These are phyloP conservation scores for Thymelicus lineola DNA, from an alignment of 2,888 invertebrate species.

Conservation along the genomic window DNA sequence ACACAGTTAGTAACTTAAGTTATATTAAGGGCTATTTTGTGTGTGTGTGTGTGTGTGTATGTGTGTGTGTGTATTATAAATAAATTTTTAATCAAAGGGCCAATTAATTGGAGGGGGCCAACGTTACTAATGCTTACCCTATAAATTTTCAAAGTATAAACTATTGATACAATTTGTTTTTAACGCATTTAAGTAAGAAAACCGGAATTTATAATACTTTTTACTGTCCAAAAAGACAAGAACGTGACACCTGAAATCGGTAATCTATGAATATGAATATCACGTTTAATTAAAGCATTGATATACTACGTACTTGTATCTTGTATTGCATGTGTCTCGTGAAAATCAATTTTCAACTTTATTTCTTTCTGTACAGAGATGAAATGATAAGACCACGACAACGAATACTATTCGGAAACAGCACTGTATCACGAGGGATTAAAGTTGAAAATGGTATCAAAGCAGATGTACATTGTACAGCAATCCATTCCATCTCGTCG, in stretches of 20 bases:
- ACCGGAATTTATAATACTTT: background rate
- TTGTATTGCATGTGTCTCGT: background rate
- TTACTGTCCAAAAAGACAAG: background rate
- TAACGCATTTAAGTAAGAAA: no score
- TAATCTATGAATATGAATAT: slow-evolving; percentile 7
- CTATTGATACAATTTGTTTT: no score
- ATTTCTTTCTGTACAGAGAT: background rate
- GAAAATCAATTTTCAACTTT: background rate
- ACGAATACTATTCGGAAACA: background rate
- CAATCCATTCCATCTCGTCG: slow-evolving; percentile 29
- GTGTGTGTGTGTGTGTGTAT: no score
- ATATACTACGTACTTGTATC: background rate
- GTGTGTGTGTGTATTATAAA: no score
- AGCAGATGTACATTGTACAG: slow-evolving; percentile 7
- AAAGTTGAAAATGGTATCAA: slow-evolving; percentile 15
- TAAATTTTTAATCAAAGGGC: no score
- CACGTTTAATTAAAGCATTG: background rate
- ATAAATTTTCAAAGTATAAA: no score
- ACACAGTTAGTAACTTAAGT: no score
- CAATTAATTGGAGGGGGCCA: no score
- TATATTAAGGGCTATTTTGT: no score
- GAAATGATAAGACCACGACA: background rate
- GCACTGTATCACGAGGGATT: background rate
- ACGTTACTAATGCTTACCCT: no score
- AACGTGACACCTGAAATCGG: background rate